These are phyloP conservation scores for Setophaga kirtlandii DNA, from an alignment of 2,113 vertebrate species.

Conservation along the genomic window DNA sequence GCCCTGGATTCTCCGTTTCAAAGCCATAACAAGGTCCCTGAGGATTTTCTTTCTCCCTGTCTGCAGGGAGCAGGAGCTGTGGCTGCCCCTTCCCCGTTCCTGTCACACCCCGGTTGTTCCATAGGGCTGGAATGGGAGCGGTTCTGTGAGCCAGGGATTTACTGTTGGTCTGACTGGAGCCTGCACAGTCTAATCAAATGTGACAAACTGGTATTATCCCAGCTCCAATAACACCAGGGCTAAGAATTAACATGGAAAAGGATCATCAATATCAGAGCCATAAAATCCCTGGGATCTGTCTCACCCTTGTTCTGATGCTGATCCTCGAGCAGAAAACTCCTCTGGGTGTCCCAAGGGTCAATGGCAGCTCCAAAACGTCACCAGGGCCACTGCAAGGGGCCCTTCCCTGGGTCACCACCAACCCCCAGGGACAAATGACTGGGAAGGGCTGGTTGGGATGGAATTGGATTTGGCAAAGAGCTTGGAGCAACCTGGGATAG, in stretches of 20 bases:
- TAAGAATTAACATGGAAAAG: not conserved
- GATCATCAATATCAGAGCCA: not conserved
- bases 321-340: not conserved
- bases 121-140: not conserved
- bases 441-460: not conserved
- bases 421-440: rapidly evolving
- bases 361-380: not conserved
- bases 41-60: not conserved
- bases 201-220: not conserved
- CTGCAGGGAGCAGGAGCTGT: not conserved
- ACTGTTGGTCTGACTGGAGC: not conserved
- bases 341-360: not conserved
- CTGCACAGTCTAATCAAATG: not conserved
- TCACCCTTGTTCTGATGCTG: not conserved
- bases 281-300: not conserved
- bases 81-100: not conserved
- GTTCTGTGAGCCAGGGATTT: not conserved
- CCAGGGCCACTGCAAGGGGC: not conserved
- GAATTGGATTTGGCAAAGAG: not conserved
- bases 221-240: not conserved
- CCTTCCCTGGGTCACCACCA: not conserved
- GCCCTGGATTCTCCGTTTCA: not conserved
- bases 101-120: not conserved
- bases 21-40: not conserved
- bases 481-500: not conserved